phyloP scores from a whole-genome alignment of 2,888 invertebrate species.

The Marasmarcha lunaedactyla region DNA sequence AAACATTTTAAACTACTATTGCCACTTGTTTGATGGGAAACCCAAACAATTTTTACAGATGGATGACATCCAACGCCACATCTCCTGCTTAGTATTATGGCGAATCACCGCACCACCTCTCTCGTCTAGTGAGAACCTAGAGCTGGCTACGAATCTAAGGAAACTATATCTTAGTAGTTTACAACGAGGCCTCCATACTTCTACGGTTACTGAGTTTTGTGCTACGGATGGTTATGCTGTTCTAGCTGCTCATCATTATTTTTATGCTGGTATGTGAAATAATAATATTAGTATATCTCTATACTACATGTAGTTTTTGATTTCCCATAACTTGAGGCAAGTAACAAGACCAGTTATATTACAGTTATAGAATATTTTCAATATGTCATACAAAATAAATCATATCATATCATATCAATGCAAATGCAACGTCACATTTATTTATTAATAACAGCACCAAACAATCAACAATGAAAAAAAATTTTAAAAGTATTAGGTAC shows the following conservation, averaged over 20 bases:
- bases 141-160: slow-evolving; percentile 72
- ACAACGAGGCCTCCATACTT: slow-evolving; percentile 51
- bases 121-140: slow-evolving; percentile 60
- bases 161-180: slow-evolving; percentile 74
- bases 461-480: too few species aligned
- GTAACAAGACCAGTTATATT: too few species aligned
- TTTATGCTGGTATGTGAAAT: slow-evolving; percentile 40
- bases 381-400: too few species aligned
- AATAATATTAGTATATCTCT: background rate
- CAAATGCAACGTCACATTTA: too few species aligned
- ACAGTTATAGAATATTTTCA: too few species aligned
- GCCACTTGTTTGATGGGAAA: too few species aligned
- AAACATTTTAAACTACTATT: too few species aligned
- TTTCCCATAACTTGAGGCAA: too few species aligned
- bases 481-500: too few species aligned
- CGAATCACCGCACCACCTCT: slow-evolving; percentile 77
- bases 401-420: too few species aligned
- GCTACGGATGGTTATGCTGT: slow-evolving; percentile 85
- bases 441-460: too few species aligned
- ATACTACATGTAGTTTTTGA: too few species aligned
- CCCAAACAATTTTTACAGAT: slow-evolving; percentile 64
- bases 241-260: slow-evolving; percentile 80
- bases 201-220: slow-evolving; percentile 78
- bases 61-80: slow-evolving; percentile 85
- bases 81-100: slow-evolving; percentile 81